Evolutionary conservation across 2,797 vertebrate species (phyloP).

Genomic region (Potorous gilbertii): DNA sequence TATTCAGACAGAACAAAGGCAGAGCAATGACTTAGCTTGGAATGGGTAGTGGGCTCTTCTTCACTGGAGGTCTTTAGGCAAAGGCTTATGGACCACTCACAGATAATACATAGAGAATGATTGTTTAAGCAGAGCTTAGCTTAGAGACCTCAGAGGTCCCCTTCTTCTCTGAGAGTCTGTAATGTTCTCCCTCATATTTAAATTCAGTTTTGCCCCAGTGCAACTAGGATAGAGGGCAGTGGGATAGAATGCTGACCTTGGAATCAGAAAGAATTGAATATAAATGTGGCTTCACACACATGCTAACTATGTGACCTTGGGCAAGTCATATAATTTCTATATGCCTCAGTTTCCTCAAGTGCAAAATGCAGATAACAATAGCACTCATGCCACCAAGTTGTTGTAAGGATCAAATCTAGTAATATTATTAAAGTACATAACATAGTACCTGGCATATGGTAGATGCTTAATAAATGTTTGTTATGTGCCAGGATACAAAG

Average conservation of each 20-base stretch:
- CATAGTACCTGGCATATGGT: background rate
- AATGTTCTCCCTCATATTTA: background rate
- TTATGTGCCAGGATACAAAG: no score
- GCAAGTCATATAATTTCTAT: background rate
- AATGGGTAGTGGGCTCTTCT: background rate
- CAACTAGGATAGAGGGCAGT: background rate
- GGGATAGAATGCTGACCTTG: background rate
- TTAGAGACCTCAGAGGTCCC: background rate
- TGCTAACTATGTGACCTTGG: background rate
- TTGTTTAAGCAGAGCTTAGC: background rate
- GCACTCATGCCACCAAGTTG: background rate
- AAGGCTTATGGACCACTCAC: background rate
- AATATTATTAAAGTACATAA: background rate
- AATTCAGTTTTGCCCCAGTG: background rate
- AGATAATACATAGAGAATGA: background rate
- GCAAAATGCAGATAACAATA: background rate
- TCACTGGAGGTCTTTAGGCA: background rate
- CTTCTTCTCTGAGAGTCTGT: background rate
- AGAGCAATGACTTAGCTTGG: background rate
- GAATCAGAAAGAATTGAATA: background rate
- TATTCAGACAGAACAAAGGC: background rate
- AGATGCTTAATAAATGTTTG: background rate
- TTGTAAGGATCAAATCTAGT: background rate
- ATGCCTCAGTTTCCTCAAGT: background rate
- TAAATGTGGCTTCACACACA: background rate